Conservation (phyloP, 1,140 invertebrate species). For the Neotoxoptera formosana region DNA sequence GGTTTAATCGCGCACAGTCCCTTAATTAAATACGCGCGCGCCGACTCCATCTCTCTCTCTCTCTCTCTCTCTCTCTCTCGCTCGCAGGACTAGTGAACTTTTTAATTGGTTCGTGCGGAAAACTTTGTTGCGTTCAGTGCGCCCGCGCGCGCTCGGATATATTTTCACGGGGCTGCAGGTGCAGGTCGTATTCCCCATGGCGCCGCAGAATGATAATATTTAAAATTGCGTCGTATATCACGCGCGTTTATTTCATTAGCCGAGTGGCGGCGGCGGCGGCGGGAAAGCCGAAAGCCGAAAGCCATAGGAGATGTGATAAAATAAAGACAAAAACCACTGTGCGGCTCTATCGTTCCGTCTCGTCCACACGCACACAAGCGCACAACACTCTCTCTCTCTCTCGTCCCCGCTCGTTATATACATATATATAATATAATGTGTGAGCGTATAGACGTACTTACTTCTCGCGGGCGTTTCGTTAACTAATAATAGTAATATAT, state of each 20-base stretch:
- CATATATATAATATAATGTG: neutral
- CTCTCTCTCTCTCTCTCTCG: no score
- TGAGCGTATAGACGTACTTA: neutral
- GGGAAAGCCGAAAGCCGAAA: conserved; percentile 17
- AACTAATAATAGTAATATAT: conserved; percentile 58
- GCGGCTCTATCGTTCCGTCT: neutral
- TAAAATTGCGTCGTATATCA: conserved; percentile 56
- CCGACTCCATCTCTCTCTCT: no score
- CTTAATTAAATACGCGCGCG: conserved; percentile 39
- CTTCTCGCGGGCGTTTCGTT: conserved; percentile 38
- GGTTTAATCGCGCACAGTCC: neutral
- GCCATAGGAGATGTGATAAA: conserved; percentile 53
- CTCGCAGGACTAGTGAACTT: conserved; percentile 29
- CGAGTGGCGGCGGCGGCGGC: neutral
- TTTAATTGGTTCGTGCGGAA: conserved; percentile 44
- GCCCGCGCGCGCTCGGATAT: neutral
- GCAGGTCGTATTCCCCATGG: conserved; percentile 41
- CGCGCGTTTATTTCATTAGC: conserved; percentile 57
- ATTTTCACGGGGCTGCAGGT: neutral
- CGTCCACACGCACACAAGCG: no score
- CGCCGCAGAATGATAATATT: conserved; percentile 56
- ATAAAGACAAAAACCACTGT: conserved; percentile 53
- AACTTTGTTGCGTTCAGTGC: neutral
- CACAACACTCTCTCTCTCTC: no score
- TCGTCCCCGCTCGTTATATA: neutral